A percentile compares a stretch with the other conserved stretches of the same genome.
These are phyloP conservation scores for Oscheius sp. DNA, from an alignment of 1,140 invertebrate species.

Conservation along the genomic window DNA sequence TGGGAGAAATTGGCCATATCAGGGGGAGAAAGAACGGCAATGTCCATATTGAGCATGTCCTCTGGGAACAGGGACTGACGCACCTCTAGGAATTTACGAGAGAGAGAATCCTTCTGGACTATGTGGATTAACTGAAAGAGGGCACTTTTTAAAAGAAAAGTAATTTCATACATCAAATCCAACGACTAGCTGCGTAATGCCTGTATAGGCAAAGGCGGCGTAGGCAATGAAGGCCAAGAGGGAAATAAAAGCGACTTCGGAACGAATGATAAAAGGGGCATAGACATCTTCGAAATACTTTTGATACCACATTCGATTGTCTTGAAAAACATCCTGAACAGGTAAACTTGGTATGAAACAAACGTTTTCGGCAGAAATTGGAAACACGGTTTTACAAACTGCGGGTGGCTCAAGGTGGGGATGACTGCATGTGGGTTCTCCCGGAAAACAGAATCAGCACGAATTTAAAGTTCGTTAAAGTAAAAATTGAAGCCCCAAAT, in stretches of 20 bases:
- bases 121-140: constrained; percentile 47
- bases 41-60: constrained; percentile 42
- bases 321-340: constrained; percentile 11
- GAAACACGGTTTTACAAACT: no score
- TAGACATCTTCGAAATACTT: constrained; percentile 49
- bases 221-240: constrained; percentile 43
- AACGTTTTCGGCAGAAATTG: no score
- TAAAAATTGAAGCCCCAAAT: no score
- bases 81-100: constrained; percentile 42
- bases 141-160: constrained; percentile 16
- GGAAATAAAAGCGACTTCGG: constrained; percentile 38
- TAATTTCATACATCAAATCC: constrained; percentile 56
- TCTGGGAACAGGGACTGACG: constrained; percentile 37
- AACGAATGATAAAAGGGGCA: constrained; percentile 42
- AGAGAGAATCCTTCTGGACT: constrained; percentile 40
- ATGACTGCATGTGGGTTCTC: no score
- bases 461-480: no score
- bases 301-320: constrained; percentile 50
- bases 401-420: no score
- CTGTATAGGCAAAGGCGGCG: constrained; percentile 26
- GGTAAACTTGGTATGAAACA: background rate
- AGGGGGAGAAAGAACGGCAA: constrained; percentile 48
- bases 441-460: no score
- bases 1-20: constrained; percentile 43
- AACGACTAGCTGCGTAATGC: constrained; percentile 44